Evolutionary conservation across 2,113 vertebrate genomes (phyloP).

Genomic region (Atherinomorus stipes): DNA sequence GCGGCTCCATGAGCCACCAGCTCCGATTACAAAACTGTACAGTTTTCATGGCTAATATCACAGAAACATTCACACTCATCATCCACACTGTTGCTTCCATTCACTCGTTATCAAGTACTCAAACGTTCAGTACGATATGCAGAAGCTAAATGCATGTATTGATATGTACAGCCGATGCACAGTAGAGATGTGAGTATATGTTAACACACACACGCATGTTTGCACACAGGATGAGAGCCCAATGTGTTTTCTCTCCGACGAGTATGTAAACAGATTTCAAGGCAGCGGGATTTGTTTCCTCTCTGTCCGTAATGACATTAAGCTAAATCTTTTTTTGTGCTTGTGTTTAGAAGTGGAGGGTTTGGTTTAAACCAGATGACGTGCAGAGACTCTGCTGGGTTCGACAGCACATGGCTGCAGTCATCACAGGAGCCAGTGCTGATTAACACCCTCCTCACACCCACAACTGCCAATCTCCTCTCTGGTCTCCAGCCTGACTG

Average conservation of each 20-base stretch:
- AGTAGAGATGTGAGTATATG: slow-evolving; percentile 45
- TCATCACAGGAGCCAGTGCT: slow-evolving; percentile 53
- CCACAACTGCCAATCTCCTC: slow-evolving; percentile 42
- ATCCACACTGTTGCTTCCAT: background rate
- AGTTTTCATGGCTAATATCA: slow-evolving; percentile 36
- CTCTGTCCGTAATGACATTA: slow-evolving; percentile 38
- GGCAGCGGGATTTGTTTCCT: slow-evolving; percentile 39
- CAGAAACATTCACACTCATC: slow-evolving; percentile 21
- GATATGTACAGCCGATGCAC: slow-evolving; percentile 52
- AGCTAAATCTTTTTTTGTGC: slow-evolving; percentile 29
- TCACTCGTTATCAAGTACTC: slow-evolving; percentile 17
- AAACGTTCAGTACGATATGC: slow-evolving; percentile 39
- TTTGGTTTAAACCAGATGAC: slow-evolving; percentile 35
- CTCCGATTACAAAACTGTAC: slow-evolving; percentile 44
- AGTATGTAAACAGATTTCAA: slow-evolving; percentile 63
- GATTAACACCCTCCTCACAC: slow-evolving; percentile 49
- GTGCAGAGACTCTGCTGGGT: slow-evolving; percentile 34
- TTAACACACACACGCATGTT: slow-evolving; percentile 18
- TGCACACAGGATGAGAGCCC: slow-evolving; percentile 31
- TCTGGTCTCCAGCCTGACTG: slow-evolving; percentile 39
- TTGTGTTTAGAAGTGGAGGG: slow-evolving; percentile 20
- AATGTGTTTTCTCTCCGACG: slow-evolving; percentile 36
- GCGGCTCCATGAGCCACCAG: slow-evolving; percentile 43
- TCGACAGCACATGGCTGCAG: slow-evolving; percentile 30
- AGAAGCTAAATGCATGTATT: slow-evolving; percentile 38